Conservation (phyloP, 2,888 invertebrate genomes). For the Cantharis flavilabris region DNA sequence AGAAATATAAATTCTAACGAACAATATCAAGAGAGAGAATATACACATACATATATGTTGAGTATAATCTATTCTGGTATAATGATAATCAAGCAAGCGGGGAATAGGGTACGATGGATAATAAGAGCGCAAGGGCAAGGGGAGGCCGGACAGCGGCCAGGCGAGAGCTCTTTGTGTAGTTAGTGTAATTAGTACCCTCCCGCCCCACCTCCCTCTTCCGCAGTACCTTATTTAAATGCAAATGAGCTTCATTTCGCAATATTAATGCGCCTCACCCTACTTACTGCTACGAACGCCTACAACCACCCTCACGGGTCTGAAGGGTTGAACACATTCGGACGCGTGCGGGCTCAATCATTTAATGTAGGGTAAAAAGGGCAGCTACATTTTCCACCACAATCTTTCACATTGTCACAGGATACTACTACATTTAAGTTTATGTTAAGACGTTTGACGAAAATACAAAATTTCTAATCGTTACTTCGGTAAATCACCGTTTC, state of each 20-base stretch:
- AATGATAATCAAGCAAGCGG: conserved; percentile 54
- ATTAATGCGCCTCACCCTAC: conserved; percentile 75
- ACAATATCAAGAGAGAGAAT: conserved; percentile 25
- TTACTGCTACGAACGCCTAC: conserved; percentile 39
- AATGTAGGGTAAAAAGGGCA: conserved; percentile 30
- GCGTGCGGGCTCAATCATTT: conserved; percentile 39
- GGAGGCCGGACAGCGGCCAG: conserved; percentile 53
- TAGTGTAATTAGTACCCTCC: conserved; percentile 58
- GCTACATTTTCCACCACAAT: conserved; percentile 29
- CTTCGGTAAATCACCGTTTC: neutral
- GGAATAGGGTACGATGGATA: conserved; percentile 48
- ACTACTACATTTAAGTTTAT: neutral
- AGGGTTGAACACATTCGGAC: conserved; percentile 41
- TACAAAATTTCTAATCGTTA: neutral
- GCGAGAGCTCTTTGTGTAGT: conserved; percentile 59
- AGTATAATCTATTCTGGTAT: conserved; percentile 55
- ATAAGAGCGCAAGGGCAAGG: conserved; percentile 43
- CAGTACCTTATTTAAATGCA: conserved; percentile 83
- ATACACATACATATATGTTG: conserved; percentile 31
- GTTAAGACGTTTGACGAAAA: neutral
- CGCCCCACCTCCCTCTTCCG: conserved; percentile 40
- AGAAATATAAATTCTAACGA: conserved; percentile 29
- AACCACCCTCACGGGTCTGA: conserved; percentile 37
- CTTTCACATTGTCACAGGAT: neutral
- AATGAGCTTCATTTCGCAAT: conserved; percentile 89